Conservation (phyloP, 1,140 invertebrate genomes). For the Dendroctonus ponderosae region DNA sequence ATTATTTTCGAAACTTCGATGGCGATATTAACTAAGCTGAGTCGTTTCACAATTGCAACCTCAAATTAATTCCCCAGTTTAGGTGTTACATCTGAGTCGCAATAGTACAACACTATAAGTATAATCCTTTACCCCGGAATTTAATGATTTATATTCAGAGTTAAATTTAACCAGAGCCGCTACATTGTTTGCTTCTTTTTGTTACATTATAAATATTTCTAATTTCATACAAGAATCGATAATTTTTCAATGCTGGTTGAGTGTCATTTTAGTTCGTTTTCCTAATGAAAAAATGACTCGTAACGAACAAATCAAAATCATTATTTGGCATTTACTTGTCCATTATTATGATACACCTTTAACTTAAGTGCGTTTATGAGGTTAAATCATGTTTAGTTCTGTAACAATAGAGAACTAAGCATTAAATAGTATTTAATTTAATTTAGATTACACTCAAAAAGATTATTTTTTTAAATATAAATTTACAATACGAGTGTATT, state of each 20-base stretch:
- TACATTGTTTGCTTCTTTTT: too few relatives aligned
- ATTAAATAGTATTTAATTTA: constrained; percentile 3
- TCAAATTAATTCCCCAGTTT: constrained; percentile 31
- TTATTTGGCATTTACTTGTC: too few relatives aligned
- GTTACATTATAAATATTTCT: too few relatives aligned
- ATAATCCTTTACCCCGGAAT: constrained; percentile 19
- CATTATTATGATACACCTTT: too few relatives aligned
- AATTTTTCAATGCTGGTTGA: too few relatives aligned
- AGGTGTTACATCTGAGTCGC: constrained; percentile 22
- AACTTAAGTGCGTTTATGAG: too few relatives aligned
- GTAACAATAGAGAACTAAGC: neutral
- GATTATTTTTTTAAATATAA: constrained; percentile 24
- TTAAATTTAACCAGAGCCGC: constrained; percentile 5
- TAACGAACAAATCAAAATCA: too few relatives aligned
- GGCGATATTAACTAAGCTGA: constrained; percentile 25
- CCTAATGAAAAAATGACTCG: too few relatives aligned
- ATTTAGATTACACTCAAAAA: neutral
- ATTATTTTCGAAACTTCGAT: constrained; percentile 21
- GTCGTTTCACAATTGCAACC: constrained; percentile 27
- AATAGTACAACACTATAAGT: constrained; percentile 21
- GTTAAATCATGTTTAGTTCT: too few relatives aligned
- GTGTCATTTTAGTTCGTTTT: too few relatives aligned
- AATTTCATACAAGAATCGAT: too few relatives aligned
- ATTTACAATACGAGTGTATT: constrained; percentile 22
- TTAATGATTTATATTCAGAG: constrained; percentile 26